These are phyloP conservation scores for Rhinoderma darwinii DNA, from an alignment of 2,113 vertebrate genomes.

Conservation along the genomic window DNA sequence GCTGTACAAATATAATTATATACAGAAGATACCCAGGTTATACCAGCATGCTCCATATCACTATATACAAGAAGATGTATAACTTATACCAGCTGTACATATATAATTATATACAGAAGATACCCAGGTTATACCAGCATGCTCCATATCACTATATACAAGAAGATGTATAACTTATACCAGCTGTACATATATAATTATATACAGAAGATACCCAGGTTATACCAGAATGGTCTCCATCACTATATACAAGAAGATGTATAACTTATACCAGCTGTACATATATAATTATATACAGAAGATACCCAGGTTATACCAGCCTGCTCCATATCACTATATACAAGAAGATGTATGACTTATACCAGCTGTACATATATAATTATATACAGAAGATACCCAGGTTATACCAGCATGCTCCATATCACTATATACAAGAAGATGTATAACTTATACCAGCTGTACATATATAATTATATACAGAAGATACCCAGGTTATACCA, in stretches of 20 bases:
- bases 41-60: neutral
- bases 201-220: neutral
- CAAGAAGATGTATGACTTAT: neutral
- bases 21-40: neutral
- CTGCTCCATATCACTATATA: neutral
- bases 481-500: neutral
- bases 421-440: neutral
- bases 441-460: neutral
- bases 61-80: neutral
- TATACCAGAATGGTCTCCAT: neutral
- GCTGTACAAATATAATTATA: neutral
- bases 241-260: neutral
- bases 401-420: neutral
- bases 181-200: neutral
- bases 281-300: neutral
- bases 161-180: neutral
- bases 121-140: neutral
- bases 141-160: neutral
- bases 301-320: neutral
- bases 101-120: neutral
- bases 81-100: neutral
- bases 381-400: neutral
- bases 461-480: neutral
- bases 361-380: neutral
- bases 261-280: neutral